Conservation (phyloP, 2,113 vertebrate genomes). For the Indicator indicator region DNA sequence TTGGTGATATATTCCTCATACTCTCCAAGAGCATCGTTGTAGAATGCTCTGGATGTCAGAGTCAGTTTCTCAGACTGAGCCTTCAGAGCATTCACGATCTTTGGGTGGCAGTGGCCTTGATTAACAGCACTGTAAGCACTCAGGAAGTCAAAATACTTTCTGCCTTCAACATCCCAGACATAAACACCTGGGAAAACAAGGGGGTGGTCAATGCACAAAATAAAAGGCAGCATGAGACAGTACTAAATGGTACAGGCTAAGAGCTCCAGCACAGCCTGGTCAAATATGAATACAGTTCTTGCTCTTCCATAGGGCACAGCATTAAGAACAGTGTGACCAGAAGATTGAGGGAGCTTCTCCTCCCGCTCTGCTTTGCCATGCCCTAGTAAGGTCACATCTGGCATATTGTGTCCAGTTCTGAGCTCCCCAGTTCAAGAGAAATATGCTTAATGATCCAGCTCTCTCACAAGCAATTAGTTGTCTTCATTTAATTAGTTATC, state of each 20-base stretch:
- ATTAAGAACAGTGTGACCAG: no score
- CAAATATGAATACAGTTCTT: not conserved
- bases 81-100: constrained; percentile 86
- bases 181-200: constrained; percentile 81
- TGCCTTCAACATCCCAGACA: constrained; percentile 94
- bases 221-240: not conserved
- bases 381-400: no score
- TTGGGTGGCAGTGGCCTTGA: constrained; percentile 96
- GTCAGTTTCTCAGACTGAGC: constrained; percentile 87
- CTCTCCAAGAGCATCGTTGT: constrained; percentile 89
- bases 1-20: constrained; percentile 89
- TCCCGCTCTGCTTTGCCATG: no score
- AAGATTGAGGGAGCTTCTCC: no score
- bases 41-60: constrained; percentile 95
- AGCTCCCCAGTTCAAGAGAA: not conserved
- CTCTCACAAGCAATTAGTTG: not conserved
- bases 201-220: not conserved
- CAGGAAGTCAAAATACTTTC: constrained; percentile 93
- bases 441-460: not conserved
- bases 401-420: no score
- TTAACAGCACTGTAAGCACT: constrained; percentile 97
- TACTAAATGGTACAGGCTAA: not conserved
- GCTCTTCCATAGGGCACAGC: not conserved
- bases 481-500: not conserved
- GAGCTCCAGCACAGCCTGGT: not conserved